Percentiles rank a stretch among this genome's conserved stretches.
Evolutionary conservation across 2,888 invertebrate species (phyloP).

Genomic region (Clanis bilineata): DNA sequence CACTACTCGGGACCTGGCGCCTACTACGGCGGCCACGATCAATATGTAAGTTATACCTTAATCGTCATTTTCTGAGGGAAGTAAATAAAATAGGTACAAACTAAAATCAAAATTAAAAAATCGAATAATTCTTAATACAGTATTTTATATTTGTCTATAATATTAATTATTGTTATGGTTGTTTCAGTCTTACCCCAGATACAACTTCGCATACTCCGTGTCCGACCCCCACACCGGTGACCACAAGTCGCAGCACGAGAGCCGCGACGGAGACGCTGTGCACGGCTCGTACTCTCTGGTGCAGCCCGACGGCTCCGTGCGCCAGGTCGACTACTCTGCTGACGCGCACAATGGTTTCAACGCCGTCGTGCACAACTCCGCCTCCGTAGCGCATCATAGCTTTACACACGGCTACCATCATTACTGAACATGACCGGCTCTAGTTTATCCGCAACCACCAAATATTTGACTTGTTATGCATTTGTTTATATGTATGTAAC

Average conservation of each 20-base stretch:
- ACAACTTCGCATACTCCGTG: conserved; percentile 78
- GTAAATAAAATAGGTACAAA: no score
- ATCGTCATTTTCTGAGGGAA: conserved; percentile 19
- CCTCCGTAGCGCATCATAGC: conserved; percentile 67
- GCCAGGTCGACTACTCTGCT: conserved; percentile 74
- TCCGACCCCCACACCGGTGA: conserved; percentile 81
- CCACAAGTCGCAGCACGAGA: conserved; percentile 80
- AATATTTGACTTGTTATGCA: no score
- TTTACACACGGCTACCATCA: conserved; percentile 54
- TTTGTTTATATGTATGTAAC: no score
- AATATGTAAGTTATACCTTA: conserved; percentile 43
- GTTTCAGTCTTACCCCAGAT: conserved; percentile 62
- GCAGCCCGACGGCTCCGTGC: conserved; percentile 76
- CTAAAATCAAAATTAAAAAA: no score
- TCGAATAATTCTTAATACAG: no score
- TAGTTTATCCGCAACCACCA: no score
- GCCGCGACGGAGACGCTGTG: conserved; percentile 78
- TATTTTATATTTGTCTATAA: no score
- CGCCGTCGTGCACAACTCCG: conserved; percentile 74
- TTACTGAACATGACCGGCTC: no score
- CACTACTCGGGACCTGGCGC: conserved; percentile 27
- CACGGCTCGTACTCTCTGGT: conserved; percentile 82
- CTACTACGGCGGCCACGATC: conserved; percentile 40
- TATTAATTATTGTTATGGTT: no score
- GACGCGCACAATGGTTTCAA: conserved; percentile 64